Percentiles rank a stretch among this genome's conserved stretches.
Evolutionary conservation across 2,113 vertebrate genomes (phyloP).

Genomic region (Calyptomena viridis): DNA sequence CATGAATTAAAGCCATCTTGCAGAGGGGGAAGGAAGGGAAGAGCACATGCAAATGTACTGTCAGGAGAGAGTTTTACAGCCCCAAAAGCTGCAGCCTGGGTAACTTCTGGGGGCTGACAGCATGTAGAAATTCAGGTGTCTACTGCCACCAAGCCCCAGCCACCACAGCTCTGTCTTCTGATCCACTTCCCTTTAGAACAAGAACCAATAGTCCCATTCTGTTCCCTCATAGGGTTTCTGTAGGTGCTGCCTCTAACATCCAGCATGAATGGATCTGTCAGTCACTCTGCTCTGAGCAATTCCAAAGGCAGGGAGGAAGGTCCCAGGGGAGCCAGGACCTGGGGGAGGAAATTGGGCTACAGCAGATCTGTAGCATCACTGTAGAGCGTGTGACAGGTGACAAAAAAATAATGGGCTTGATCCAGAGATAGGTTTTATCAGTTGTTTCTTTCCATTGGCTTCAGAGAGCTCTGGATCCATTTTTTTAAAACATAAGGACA

Average conservation of each 20-base stretch:
- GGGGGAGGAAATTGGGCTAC: rapidly evolving
- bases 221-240: not conserved
- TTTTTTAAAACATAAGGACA: not conserved
- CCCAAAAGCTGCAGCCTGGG: not conserved
- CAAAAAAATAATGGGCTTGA: not conserved
- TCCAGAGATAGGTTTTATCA: not conserved
- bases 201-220: not conserved
- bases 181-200: not conserved
- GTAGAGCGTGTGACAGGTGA: not conserved
- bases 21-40: not conserved
- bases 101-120: not conserved
- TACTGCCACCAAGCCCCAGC: not conserved
- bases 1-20: not conserved
- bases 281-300: not conserved
- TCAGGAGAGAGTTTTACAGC: not conserved
- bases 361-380: rapidly evolving
- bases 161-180: not conserved
- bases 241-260: not conserved
- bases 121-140: not conserved
- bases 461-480: not conserved
- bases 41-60: not conserved
- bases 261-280: not conserved
- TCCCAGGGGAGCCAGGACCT: not conserved
- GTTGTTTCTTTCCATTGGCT: not conserved
- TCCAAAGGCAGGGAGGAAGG: not conserved